Evolutionary conservation across 2,888 invertebrate species (phyloP).

Genomic region (Geophilus truncorum): DNA sequence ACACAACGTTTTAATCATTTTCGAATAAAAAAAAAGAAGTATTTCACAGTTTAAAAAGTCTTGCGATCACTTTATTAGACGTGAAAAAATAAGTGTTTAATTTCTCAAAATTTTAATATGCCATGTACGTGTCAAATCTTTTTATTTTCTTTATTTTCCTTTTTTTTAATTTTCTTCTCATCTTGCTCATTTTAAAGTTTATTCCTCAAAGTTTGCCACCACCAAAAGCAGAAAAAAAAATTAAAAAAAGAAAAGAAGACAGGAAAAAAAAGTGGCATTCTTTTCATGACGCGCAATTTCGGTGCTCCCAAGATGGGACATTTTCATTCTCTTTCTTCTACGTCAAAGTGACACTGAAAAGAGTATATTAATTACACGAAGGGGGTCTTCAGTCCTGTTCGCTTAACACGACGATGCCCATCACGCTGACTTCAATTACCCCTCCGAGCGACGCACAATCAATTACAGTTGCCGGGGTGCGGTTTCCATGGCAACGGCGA

Average conservation of each 20-base stretch:
- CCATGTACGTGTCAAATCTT: background rate
- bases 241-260: too few relatives aligned
- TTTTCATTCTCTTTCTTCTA: background rate
- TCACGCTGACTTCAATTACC: slow-evolving; percentile 31
- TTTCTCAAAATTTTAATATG: background rate
- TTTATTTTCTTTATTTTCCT: background rate
- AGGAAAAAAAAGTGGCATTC: background rate
- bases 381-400: slow-evolving; percentile 27
- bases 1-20: too few relatives aligned
- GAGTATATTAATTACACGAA: slow-evolving; percentile 22
- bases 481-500: slow-evolving; percentile 19
- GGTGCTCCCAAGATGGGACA: slow-evolving; percentile 1
- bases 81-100: background rate
- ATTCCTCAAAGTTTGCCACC: background rate
- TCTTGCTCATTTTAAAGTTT: slow-evolving; percentile 7
- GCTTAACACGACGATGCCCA: slow-evolving; percentile 30
- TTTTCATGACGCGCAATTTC: slow-evolving; percentile 10
- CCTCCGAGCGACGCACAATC: slow-evolving; percentile 30
- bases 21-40: too few relatives aligned
- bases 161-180: background rate
- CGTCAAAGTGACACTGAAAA: slow-evolving; percentile 19
- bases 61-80: too few relatives aligned
- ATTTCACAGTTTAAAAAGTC: too few relatives aligned
- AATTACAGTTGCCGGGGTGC: slow-evolving; percentile 21
- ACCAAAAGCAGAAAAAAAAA: background rate